Conservation (phyloP, 2,888 invertebrate genomes). For the Hymenopus coronatus region DNA sequence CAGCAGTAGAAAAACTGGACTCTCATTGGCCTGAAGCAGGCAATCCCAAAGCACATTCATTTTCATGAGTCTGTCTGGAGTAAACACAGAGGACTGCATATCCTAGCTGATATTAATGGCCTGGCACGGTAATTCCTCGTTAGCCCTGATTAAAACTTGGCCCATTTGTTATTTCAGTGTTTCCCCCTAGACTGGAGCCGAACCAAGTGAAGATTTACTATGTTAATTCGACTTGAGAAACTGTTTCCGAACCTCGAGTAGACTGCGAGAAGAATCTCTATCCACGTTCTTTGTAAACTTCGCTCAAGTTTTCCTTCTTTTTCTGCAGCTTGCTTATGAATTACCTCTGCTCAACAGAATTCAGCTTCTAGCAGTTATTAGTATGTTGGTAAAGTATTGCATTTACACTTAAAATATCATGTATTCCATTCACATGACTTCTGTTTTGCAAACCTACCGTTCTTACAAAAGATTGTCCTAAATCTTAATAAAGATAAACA, state of each 20-base stretch:
- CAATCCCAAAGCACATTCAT: background rate
- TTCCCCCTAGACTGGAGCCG: background rate
- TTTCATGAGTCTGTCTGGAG: background rate
- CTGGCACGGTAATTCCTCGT: background rate
- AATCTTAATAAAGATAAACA: no score
- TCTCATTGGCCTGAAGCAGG: background rate
- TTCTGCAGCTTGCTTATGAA: no score
- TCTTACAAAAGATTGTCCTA: no score
- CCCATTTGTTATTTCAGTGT: background rate
- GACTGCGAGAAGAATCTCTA: background rate
- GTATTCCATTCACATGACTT: no score
- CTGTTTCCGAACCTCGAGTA: background rate
- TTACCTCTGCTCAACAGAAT: no score
- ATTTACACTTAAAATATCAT: no score
- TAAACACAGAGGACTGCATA: background rate
- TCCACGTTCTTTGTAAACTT: background rate
- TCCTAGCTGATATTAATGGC: background rate
- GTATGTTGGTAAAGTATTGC: no score
- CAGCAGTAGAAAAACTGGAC: no score
- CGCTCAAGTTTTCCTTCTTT: no score
- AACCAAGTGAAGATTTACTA: background rate
- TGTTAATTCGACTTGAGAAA: background rate
- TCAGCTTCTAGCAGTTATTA: no score
- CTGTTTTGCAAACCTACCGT: no score
- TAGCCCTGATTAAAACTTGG: background rate